A percentile compares a stretch with the other conserved stretches of the same genome.
These are phyloP conservation scores for Naso thynnoides DNA, from an alignment of 2,797 vertebrate genomes.

Conservation along the genomic window DNA sequence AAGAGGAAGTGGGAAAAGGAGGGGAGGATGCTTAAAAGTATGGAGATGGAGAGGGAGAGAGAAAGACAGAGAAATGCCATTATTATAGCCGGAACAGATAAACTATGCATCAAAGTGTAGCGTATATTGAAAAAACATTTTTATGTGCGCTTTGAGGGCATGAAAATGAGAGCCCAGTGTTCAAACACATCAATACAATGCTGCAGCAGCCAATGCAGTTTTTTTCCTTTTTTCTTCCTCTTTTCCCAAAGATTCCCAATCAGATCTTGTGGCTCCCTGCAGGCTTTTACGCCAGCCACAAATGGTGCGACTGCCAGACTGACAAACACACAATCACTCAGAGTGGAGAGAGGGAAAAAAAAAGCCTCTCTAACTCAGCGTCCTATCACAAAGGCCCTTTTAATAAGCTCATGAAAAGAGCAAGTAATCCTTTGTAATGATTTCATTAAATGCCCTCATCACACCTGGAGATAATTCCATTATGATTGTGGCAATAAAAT, in stretches of 20 bases:
- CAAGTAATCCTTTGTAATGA: constrained; percentile 86
- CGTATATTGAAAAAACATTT: constrained; percentile 76
- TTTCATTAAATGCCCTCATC: constrained; percentile 86
- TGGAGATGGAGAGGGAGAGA: constrained; percentile 11
- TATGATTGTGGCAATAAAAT: constrained; percentile 87
- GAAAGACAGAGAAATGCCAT: constrained; percentile 44
- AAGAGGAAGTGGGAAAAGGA: constrained; percentile 34
- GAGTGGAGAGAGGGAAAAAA: constrained; percentile 46
- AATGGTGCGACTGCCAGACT: constrained; percentile 78
- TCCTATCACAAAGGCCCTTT: constrained; percentile 74
- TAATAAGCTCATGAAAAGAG: constrained; percentile 80
- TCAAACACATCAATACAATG: constrained; percentile 75
- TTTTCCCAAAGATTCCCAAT: constrained; percentile 81
- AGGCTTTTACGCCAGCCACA: constrained; percentile 82
- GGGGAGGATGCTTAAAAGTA: constrained; percentile 11
- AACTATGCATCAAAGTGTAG: constrained; percentile 76
- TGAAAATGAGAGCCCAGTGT: constrained; percentile 76
- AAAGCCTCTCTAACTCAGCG: constrained; percentile 48
- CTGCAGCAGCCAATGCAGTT: constrained; percentile 58
- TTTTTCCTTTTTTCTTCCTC: constrained; percentile 20
- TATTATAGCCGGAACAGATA: constrained; percentile 69
- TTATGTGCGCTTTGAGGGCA: constrained; percentile 75
- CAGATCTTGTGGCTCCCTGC: constrained; percentile 83
- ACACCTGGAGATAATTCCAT: constrained; percentile 88
- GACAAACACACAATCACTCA: constrained; percentile 82